A percentile compares a stretch with the other conserved stretches of the same genome.
Evolutionary conservation across 2,113 vertebrate genomes (phyloP).

Genomic region (Gambusia affinis): DNA sequence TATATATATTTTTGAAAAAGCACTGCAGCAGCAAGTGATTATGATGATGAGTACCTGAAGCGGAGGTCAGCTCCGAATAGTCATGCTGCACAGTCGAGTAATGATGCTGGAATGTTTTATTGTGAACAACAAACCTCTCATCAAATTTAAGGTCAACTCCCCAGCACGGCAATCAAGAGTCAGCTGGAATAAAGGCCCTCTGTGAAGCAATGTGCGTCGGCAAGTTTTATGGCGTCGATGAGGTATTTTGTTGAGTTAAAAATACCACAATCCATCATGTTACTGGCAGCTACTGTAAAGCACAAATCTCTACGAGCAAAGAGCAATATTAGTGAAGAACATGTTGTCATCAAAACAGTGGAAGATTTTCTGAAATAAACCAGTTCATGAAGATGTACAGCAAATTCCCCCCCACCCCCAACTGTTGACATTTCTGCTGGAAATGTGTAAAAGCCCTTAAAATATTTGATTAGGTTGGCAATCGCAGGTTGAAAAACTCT

Average conservation of each 20-base stretch:
- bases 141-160: slow-evolving; percentile 22
- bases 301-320: neutral
- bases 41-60: slow-evolving; percentile 28
- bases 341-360: neutral
- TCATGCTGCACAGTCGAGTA: slow-evolving; percentile 51
- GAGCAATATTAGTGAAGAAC: neutral
- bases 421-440: no score
- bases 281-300: slow-evolving; percentile 9
- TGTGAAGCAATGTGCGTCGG: neutral
- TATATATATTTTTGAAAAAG: neutral
- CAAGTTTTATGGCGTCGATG: neutral
- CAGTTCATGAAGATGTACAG: neutral
- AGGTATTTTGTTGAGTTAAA: neutral
- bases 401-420: no score
- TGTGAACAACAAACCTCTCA: slow-evolving; percentile 30
- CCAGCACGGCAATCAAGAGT: slow-evolving; percentile 19
- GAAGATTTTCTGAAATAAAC: neutral
- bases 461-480: no score
- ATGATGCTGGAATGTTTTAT: slow-evolving; percentile 40
- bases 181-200: slow-evolving; percentile 8
- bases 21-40: slow-evolving; percentile 3
- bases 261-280: neutral
- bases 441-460: no score
- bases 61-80: slow-evolving; percentile 61
- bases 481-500: no score